phyloP scores from a whole-genome alignment of 2,888 invertebrate species.

The Dryadula phaetusa region DNA sequence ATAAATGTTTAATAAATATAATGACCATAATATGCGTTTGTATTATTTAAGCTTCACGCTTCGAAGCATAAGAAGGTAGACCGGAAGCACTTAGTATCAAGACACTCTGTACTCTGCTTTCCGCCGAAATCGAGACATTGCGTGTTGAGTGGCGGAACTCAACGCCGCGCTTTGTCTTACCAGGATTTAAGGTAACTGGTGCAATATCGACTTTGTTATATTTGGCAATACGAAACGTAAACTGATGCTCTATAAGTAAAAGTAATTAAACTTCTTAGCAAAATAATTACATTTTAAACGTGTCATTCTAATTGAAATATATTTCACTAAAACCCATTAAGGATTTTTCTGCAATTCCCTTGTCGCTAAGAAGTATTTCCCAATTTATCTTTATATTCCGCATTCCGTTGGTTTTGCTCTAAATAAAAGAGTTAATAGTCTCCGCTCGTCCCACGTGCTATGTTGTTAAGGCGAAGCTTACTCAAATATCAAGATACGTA shows the following conservation, averaged over 20 bases:
- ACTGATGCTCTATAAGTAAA: background rate
- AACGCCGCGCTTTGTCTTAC: no score
- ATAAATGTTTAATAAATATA: no score
- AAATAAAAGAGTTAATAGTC: conserved; percentile 69
- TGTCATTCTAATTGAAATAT: background rate
- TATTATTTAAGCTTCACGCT: no score
- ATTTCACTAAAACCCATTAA: conserved; percentile 6
- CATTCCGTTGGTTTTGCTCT: conserved; percentile 66
- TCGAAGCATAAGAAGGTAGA: no score
- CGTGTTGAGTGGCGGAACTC: no score
- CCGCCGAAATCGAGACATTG: no score
- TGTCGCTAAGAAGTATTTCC: conserved; percentile 55
- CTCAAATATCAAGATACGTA: background rate
- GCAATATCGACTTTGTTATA: background rate
- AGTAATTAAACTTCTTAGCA: no score
- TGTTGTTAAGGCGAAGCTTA: conserved; percentile 59
- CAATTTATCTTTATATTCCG: conserved; percentile 60
- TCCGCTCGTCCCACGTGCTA: conserved; percentile 65
- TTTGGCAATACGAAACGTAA: background rate
- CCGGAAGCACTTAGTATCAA: no score
- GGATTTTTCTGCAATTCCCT: conserved; percentile 25
- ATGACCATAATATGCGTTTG: no score
- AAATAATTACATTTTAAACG: background rate
- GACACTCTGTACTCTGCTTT: no score
- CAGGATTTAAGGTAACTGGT: no score